Evolutionary conservation across 2,113 vertebrate species (phyloP), one percentile per base, ranked within the genome.

Genomic region (Mustela nigripes): DNA sequence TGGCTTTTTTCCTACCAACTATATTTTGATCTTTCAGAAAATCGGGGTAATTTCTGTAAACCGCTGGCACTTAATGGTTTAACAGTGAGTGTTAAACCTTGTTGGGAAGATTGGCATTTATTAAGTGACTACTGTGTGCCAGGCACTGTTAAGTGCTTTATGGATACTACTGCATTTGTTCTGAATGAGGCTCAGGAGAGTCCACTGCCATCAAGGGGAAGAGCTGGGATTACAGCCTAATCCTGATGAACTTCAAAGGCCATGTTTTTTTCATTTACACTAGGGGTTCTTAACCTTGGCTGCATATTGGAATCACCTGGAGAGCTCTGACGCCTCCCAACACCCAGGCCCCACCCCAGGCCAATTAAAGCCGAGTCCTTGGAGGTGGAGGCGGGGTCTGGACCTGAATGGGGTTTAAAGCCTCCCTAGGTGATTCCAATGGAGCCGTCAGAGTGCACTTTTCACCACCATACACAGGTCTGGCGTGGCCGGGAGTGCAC

Each of bases 361-460:
- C 76, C 93, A 94, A 83, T 98, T 73, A 96, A 71, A 97, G 36
- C 81, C 50, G 21, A 87, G n/a, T 94, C 88, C 84, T 84, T 69
- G 12, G 90, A 85, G 95, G 18, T 79, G n/a, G 56, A 28, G 50
- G 11, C 12, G 11, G 50, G 50, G 22, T 21, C 82, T 92, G 62
- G 67, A 62, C 45, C 56, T 63, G 36, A 53, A 53, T 60, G 73
- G 58, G 6, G 76, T 95, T 93, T 97, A 91, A 97, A 76, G 76
- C 56, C 95, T 95, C 97, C 92, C 93, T 89, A 81, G 94, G 33
- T 89, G 73, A 93, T 67, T 86, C 73, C 92, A 97, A 95, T 94
- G 71, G 7, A 67, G 58, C 90, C 89, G n/a, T 92, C 89, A 95
- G 93, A 73, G 45, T 26, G 19, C 87, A 42, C 83, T 93, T 89